These are phyloP conservation scores for Camponotus pennsylvanicus DNA, from an alignment of 1,140 invertebrate species.

Conservation along the genomic window DNA sequence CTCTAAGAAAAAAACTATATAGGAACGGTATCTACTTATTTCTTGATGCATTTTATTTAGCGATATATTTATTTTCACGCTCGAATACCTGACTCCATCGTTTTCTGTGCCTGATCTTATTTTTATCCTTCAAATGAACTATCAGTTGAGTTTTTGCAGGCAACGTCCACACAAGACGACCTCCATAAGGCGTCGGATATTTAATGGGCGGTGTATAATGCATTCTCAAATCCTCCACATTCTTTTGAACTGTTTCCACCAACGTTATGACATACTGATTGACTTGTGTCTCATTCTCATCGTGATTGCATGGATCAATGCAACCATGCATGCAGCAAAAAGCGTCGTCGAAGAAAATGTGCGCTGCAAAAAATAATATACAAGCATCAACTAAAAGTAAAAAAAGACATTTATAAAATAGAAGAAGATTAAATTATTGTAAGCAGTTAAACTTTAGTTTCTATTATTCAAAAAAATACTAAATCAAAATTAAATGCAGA, in stretches of 20 bases:
- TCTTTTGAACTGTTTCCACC: conserved; percentile 91
- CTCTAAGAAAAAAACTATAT: not conserved
- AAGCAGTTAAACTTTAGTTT: too few species aligned
- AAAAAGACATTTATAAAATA: too few species aligned
- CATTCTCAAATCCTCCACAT: conserved; percentile 91
- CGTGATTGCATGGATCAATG: conserved; percentile 89
- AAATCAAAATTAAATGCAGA: too few species aligned
- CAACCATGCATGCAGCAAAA: conserved; percentile 88
- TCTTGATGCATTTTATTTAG: conserved; percentile 7
- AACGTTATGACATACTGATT: conserved; percentile 95
- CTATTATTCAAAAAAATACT: too few species aligned
- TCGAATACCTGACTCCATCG: conserved; percentile 90
- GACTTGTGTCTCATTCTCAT: conserved; percentile 91
- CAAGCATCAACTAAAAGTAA: not conserved
- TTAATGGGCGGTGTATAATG: conserved; percentile 91
- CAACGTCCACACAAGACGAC: conserved; percentile 93
- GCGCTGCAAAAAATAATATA: conserved; percentile 87
- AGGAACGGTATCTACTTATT: not conserved
- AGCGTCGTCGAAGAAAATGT: conserved; percentile 97
- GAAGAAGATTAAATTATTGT: too few species aligned
- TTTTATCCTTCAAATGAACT: conserved; percentile 96
- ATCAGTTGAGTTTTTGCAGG: conserved; percentile 95
- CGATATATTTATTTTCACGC: not conserved
- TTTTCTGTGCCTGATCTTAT: conserved; percentile 94
- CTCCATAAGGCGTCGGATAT: conserved; percentile 95